Evolutionary conservation across 1,140 invertebrate species (phyloP).

Genomic region (Trichomalopsis sarcophagae): DNA sequence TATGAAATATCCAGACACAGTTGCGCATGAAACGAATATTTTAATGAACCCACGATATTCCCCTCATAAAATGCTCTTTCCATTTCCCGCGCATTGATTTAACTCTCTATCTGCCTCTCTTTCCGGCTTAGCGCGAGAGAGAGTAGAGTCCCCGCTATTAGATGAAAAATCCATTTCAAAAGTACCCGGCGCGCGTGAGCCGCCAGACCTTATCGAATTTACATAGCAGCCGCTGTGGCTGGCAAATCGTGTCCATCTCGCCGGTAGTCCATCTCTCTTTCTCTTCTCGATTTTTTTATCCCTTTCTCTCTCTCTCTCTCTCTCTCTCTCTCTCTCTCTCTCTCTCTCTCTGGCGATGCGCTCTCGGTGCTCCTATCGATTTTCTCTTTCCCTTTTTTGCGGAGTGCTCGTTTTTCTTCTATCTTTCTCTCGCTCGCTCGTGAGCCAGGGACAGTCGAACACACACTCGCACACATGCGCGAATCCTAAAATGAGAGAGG

Average conservation of each 20-base stretch:
- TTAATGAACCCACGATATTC: not conserved
- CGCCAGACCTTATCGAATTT: conserved; percentile 33
- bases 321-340: not conserved
- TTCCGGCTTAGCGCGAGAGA: not conserved
- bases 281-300: not conserved
- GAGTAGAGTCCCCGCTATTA: conserved; percentile 2
- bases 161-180: conserved; percentile 37
- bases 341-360: conserved; percentile 10
- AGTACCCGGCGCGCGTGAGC: not conserved
- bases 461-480: not conserved
- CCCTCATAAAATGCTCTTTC: not conserved
- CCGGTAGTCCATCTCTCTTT: conserved; percentile 6
- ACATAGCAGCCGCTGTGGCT: conserved; percentile 7
- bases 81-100: not conserved
- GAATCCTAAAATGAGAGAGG: not conserved
- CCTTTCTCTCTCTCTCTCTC: conserved; percentile 5
- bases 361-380: conserved; percentile 28
- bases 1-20: not conserved
- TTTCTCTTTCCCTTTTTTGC: conserved; percentile 28
- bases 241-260: conserved; percentile 40
- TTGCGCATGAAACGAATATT: not conserved
- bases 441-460: not conserved
- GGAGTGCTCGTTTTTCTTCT: not conserved
- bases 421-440: not conserved
- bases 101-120: not conserved